phyloP scores from a whole-genome alignment of 2,797 vertebrate genomes.

The Arctocebus calabarensis region DNA sequence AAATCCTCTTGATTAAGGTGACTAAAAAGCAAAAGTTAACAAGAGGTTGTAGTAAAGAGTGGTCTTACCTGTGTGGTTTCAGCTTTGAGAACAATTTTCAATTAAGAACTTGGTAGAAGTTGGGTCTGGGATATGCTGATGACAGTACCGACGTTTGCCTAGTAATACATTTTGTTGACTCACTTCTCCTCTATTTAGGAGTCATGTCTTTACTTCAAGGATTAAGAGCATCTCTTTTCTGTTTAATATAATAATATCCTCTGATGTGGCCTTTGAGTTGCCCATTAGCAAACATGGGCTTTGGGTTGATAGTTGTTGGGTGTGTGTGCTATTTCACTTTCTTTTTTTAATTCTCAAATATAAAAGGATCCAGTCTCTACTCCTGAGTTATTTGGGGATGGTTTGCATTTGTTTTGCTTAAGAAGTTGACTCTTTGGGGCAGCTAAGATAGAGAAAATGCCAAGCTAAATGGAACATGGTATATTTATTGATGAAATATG shows the following conservation, averaged over 20 bases:
- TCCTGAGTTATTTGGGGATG: background rate
- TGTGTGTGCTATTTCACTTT: slow-evolving; percentile 31
- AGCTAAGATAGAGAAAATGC: background rate
- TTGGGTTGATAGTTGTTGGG: slow-evolving; percentile 28
- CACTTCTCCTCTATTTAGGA: background rate
- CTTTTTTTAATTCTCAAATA: slow-evolving; percentile 1
- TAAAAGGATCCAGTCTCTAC: background rate
- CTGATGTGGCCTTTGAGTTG: slow-evolving; percentile 30
- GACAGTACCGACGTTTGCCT: background rate
- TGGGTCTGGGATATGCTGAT: background rate
- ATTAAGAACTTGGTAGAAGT: slow-evolving; percentile 5
- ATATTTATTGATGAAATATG: background rate
- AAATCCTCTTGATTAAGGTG: slow-evolving; percentile 76
- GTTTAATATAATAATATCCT: slow-evolving; percentile 31
- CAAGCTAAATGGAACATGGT: slow-evolving; percentile 16
- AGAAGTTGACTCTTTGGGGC: background rate
- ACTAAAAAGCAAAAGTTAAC: slow-evolving; percentile 46
- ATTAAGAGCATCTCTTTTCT: background rate
- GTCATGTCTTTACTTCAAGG: slow-evolving; percentile 31
- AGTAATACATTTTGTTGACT: background rate
- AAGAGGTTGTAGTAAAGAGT: background rate
- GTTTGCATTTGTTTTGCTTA: background rate
- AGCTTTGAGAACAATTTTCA: background rate
- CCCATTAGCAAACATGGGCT: background rate
- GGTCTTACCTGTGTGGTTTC: background rate